Conservation (phyloP, 2,888 invertebrate species). For the Lepidochrysops patricia region DNA sequence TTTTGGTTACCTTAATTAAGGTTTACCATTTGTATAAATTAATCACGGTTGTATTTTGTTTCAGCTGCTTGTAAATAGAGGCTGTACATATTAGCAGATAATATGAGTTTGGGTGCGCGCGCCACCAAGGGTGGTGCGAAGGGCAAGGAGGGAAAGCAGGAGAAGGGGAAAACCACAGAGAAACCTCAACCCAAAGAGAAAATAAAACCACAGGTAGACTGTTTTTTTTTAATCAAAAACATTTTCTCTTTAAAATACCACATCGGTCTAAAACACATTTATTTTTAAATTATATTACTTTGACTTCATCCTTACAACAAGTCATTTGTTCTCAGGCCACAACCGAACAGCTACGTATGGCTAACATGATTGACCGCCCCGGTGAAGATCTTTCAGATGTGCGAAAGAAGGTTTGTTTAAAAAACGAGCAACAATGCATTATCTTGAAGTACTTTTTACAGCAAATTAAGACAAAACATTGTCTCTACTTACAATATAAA, state of each 20-base stretch:
- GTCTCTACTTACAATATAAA: no score
- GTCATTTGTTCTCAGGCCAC: conserved; percentile 76
- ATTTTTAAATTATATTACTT: no score
- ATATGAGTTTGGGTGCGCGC: conserved; percentile 81
- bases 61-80: conserved; percentile 85
- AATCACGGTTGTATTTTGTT: conserved; percentile 56
- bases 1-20: no score
- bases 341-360: conserved; percentile 89
- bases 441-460: no score
- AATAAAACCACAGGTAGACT: conserved; percentile 66
- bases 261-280: no score
- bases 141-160: conserved; percentile 64
- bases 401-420: conserved; percentile 69
- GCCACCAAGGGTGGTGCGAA: conserved; percentile 80
- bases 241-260: no score
- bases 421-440: not conserved
- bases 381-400: conserved; percentile 77
- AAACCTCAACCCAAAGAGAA: conserved; percentile 73
- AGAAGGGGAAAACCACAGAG: conserved; percentile 75
- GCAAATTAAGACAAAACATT: no score
- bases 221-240: no score
- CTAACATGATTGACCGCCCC: conserved; percentile 85
- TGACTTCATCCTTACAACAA: no score
- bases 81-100: conserved; percentile 82
- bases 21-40: no score